Evolutionary conservation across 2,797 vertebrate genomes (phyloP).

Genomic region (Clarias pachynema): DNA sequence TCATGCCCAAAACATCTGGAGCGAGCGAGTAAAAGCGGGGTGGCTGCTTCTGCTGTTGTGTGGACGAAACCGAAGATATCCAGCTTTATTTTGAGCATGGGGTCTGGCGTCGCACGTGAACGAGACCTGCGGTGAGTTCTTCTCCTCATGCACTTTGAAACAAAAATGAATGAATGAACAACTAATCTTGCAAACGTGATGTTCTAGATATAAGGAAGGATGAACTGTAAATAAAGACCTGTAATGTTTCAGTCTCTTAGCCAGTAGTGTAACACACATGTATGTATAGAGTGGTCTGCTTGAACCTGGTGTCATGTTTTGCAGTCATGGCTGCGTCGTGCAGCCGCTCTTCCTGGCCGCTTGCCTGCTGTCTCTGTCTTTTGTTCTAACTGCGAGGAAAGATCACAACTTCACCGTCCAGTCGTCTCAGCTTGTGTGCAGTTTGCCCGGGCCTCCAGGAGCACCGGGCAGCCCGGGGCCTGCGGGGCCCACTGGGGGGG

Average conservation of each 20-base stretch:
- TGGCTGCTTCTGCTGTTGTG: slow-evolving; percentile 49
- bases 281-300: too few relatives aligned
- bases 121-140: slow-evolving; percentile 44
- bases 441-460: slow-evolving; percentile 86
- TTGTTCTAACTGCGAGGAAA: slow-evolving; percentile 75
- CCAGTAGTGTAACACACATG: neutral
- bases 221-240: neutral
- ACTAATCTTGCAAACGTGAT: too few relatives aligned
- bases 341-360: slow-evolving; percentile 76
- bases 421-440: slow-evolving; percentile 86
- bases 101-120: neutral
- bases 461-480: slow-evolving; percentile 82
- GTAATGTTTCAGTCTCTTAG: neutral
- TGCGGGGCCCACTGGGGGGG: slow-evolving; percentile 77
- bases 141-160: neutral
- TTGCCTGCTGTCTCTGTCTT: slow-evolving; percentile 76
- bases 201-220: neutral
- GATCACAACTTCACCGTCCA: slow-evolving; percentile 72
- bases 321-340: slow-evolving; percentile 75
- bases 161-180: neutral
- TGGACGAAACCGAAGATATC: slow-evolving; percentile 13
- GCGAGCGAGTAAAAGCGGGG: slow-evolving; percentile 60
- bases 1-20: slow-evolving; percentile 77
- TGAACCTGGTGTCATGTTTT: slow-evolving; percentile 28
- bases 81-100: slow-evolving; percentile 3